These are phyloP conservation scores for Eudemis profundana DNA, from an alignment of 2,888 invertebrate genomes.

Conservation along the genomic window DNA sequence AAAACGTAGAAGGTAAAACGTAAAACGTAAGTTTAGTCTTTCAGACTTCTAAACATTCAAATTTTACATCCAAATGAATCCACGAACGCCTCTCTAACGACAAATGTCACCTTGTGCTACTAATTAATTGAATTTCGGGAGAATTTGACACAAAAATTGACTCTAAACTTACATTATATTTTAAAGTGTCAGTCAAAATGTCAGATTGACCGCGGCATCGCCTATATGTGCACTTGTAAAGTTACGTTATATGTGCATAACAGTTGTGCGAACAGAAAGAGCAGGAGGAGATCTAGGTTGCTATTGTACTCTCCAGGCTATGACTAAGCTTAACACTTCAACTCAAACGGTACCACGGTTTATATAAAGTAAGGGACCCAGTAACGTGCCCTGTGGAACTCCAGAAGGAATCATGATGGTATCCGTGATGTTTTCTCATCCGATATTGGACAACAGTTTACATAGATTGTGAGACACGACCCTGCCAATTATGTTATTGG, in stretches of 20 bases:
- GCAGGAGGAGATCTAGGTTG: conserved; percentile 55
- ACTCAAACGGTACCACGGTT: conserved; percentile 40
- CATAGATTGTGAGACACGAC: not conserved
- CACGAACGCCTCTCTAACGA: conserved; percentile 60
- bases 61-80: conserved; percentile 49
- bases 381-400: conserved; percentile 15
- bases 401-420: not conserved
- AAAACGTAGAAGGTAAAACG: not conserved
- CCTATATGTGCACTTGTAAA: conserved; percentile 24
- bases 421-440: too few relatives aligned
- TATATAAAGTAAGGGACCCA: conserved; percentile 10
- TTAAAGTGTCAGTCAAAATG: conserved; percentile 52
- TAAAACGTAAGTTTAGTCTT: conserved; percentile 1
- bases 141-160: conserved; percentile 85
- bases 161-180: conserved; percentile 76
- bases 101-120: conserved; percentile 68
- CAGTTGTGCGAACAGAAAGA: conserved; percentile 41
- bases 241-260: conserved; percentile 23
- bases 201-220: conserved; percentile 29
- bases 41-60: conserved; percentile 4
- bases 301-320: conserved; percentile 81
- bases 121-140: conserved; percentile 85
- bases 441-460: not conserved
- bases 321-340: conserved; percentile 51
- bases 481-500: not conserved